Conservation (phyloP, 2,797 vertebrate species). For the Antrozous pallidus region DNA sequence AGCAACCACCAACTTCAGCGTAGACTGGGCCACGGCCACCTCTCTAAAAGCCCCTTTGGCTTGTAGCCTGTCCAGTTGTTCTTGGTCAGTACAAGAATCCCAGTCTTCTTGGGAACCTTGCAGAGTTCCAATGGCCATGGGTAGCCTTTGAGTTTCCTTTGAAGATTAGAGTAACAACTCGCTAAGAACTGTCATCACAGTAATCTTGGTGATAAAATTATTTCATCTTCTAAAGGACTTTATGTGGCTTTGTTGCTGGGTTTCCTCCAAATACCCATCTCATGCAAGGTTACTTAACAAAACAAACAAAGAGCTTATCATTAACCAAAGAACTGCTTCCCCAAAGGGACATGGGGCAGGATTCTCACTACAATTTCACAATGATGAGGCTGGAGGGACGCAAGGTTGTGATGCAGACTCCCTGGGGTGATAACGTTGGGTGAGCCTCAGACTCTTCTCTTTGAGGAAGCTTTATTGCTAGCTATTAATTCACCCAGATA, state of each 20-base stretch:
- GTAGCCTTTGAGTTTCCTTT: background rate
- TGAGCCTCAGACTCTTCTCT: background rate
- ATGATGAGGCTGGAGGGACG: background rate
- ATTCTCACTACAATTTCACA: background rate
- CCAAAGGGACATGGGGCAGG: background rate
- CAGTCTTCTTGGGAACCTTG: background rate
- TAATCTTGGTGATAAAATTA: background rate
- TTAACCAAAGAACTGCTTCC: constrained; percentile 32
- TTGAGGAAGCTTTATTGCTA: constrained; percentile 30
- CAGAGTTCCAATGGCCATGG: background rate
- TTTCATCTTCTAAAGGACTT: background rate
- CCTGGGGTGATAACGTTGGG: background rate
- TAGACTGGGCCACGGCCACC: accelerated
- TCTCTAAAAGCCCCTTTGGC: background rate
- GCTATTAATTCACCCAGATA: constrained; percentile 30
- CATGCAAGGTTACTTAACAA: background rate
- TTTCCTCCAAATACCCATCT: background rate
- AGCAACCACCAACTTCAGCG: background rate
- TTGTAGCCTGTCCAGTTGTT: background rate
- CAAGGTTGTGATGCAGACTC: background rate
- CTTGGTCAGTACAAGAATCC: background rate
- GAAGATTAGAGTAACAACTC: background rate
- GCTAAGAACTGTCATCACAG: background rate
- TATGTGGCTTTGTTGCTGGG: background rate
- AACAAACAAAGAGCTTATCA: background rate